Conservation (phyloP, 2,888 invertebrate species). For the Penaeus monodon region DNA sequence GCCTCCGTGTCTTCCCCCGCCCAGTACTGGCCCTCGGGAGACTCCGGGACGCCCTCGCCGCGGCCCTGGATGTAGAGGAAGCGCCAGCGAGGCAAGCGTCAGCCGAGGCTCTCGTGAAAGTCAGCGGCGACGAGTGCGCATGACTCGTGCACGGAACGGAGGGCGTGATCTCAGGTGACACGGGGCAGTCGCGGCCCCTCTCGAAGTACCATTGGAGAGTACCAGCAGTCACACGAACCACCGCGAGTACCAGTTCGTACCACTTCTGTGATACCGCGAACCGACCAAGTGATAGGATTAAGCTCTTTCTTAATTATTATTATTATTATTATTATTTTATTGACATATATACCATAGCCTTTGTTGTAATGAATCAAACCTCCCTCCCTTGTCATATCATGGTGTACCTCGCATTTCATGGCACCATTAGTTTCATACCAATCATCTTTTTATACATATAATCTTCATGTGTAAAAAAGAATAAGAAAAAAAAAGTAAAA, state of each 20-base stretch:
- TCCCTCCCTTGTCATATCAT: background rate
- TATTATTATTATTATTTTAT: constrained; percentile 1
- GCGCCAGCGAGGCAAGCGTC: background rate
- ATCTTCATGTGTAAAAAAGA: no score
- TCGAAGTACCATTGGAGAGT: constrained; percentile 17
- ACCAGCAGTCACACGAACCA: constrained; percentile 1
- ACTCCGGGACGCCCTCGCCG: constrained; percentile 41
- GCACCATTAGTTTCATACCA: background rate
- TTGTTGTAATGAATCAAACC: background rate
- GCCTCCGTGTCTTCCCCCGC: constrained; percentile 41
- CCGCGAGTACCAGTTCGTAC: constrained; percentile 29
- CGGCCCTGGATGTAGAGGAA: constrained; percentile 35
- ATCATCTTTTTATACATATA: no score
- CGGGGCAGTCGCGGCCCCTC: constrained; percentile 38
- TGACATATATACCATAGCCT: constrained; percentile 1
- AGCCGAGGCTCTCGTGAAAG: background rate
- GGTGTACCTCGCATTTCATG: background rate
- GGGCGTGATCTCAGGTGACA: constrained; percentile 55
- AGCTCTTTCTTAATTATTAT: background rate
- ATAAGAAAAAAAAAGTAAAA: no score
- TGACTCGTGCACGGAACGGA: background rate
- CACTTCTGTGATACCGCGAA: constrained; percentile 37
- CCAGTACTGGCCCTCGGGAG: constrained; percentile 28
- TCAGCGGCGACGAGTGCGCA: no score
- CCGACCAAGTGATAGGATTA: constrained; percentile 35